Conservation (phyloP, 2,888 invertebrate species). For the Dolichomitus sp. region DNA sequence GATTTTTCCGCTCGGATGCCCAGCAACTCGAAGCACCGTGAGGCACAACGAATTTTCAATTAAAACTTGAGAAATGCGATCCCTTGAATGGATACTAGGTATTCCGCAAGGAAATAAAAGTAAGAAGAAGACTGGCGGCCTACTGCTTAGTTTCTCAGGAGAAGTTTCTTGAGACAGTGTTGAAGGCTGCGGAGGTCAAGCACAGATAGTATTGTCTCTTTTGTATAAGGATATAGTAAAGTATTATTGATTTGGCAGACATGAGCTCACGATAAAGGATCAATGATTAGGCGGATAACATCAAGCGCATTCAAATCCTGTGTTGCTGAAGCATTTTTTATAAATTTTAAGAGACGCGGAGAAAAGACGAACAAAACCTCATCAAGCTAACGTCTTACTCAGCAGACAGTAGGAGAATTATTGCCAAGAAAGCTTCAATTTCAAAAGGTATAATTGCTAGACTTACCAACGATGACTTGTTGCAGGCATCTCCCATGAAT, state of each 20-base stretch:
- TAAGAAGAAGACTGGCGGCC: conserved; percentile 1
- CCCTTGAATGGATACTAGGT: conserved; percentile 47
- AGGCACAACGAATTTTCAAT: conserved; percentile 57
- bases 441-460: conserved; percentile 38
- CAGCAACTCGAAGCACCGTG: conserved; percentile 12
- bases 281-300: not conserved
- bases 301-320: too few relatives aligned
- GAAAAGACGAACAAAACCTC: not conserved
- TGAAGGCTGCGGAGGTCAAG: not conserved
- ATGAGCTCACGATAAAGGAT: not conserved
- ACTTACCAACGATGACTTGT: conserved; percentile 9
- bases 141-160: not conserved
- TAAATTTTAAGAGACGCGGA: not conserved
- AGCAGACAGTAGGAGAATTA: not conserved
- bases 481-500: conserved; percentile 5
- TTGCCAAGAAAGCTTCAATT: not conserved
- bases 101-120: conserved; percentile 19
- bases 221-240: not conserved
- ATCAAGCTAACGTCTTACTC: not conserved
- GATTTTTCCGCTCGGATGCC: conserved; percentile 44
- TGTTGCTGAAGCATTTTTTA: not conserved
- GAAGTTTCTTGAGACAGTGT: not conserved
- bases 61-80: conserved; percentile 58
- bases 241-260: not conserved
- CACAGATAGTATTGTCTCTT: not conserved